Percentiles rank a stretch among this genome's conserved stretches.
phyloP scores from a whole-genome alignment of 92 coral and sea anemone species.

The Desmophyllum pertusum region DNA sequence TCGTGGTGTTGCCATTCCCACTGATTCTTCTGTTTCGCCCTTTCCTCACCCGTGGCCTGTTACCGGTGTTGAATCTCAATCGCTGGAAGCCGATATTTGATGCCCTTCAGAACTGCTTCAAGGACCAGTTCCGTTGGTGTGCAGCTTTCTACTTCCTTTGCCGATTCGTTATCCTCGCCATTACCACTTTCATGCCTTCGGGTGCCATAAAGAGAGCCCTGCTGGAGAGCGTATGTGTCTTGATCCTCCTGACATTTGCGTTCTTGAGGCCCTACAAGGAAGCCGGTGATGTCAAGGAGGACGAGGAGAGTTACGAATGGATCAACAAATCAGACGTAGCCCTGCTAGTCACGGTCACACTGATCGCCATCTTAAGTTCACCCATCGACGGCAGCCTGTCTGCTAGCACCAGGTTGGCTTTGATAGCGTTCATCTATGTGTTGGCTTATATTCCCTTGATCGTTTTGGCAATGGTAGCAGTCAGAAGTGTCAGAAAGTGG shows the following conservation, averaged over 20 bases:
- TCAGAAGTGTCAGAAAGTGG: constrained; percentile 7
- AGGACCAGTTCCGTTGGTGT: constrained; percentile 89
- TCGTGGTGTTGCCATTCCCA: constrained; percentile 78
- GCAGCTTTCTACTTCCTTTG: constrained; percentile 88
- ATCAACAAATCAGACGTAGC: constrained; percentile 43
- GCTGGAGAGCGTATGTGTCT: constrained; percentile 65
- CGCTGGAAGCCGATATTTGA: constrained; percentile 82
- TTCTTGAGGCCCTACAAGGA: constrained; percentile 84
- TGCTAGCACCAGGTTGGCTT: background rate
- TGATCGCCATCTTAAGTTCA: constrained; percentile 45
- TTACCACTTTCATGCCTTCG: constrained; percentile 56
- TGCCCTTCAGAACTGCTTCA: constrained; percentile 89
- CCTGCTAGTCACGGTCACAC: constrained; percentile 23
- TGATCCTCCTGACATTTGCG: constrained; percentile 63
- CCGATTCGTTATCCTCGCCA: constrained; percentile 49
- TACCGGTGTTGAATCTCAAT: constrained; percentile 59
- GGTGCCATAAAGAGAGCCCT: constrained; percentile 70
- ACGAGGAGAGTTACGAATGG: constrained; percentile 52
- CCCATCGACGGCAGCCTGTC: constrained; percentile 15
- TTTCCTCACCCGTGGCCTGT: constrained; percentile 59
- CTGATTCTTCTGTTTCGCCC: constrained; percentile 70
- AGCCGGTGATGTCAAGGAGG: constrained; percentile 45
- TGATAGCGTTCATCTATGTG: background rate
- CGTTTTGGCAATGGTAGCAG: constrained; percentile 8
- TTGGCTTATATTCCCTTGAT: constrained; percentile 38